Evolutionary conservation across 2,888 invertebrate species (phyloP).

Genomic region (Apodemia zela): DNA sequence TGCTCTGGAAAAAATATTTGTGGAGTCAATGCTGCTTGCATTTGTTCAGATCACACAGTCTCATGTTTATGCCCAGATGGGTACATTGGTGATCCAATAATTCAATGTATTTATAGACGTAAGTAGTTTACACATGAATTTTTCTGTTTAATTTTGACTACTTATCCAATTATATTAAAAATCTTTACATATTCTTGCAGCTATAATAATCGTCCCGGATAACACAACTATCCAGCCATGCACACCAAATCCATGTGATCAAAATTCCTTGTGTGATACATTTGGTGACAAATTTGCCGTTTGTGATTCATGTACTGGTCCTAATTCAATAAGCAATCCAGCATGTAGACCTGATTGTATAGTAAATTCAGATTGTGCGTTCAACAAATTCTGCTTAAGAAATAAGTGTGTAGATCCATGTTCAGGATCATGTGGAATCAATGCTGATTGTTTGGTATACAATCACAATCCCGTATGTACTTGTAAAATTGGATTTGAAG

Average conservation of each 20-base stretch:
- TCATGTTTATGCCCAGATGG: slow-evolving; percentile 89
- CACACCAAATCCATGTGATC: slow-evolving; percentile 88
- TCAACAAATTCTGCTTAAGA: slow-evolving; percentile 87
- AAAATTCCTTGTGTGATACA: slow-evolving; percentile 83
- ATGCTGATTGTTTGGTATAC: slow-evolving; percentile 85
- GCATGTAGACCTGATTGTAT: slow-evolving; percentile 91
- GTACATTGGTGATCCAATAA: slow-evolving; percentile 89
- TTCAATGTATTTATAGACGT: slow-evolving; percentile 84
- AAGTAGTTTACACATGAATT: slow-evolving; percentile 41
- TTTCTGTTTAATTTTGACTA: slow-evolving; percentile 2
- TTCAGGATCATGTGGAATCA: slow-evolving; percentile 88
- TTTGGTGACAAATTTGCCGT: slow-evolving; percentile 88
- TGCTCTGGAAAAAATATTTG: slow-evolving; percentile 86
- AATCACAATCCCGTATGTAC: slow-evolving; percentile 87
- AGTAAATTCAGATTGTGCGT: slow-evolving; percentile 88
- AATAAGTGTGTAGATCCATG: slow-evolving; percentile 89
- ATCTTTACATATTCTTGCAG: slow-evolving; percentile 49
- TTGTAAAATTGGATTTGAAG: slow-evolving; percentile 84
- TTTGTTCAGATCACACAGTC: slow-evolving; percentile 90
- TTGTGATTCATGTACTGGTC: slow-evolving; percentile 87
- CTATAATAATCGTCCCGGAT: slow-evolving; percentile 72
- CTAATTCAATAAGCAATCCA: slow-evolving; percentile 84
- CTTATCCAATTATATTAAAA: neutral
- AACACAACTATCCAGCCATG: slow-evolving; percentile 86
- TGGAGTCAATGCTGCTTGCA: slow-evolving; percentile 89